Percentiles rank a stretch among this genome's conserved stretches.
Conservation (phyloP, 2,113 vertebrate species). For the Ancistrus triradiatus region DNA sequence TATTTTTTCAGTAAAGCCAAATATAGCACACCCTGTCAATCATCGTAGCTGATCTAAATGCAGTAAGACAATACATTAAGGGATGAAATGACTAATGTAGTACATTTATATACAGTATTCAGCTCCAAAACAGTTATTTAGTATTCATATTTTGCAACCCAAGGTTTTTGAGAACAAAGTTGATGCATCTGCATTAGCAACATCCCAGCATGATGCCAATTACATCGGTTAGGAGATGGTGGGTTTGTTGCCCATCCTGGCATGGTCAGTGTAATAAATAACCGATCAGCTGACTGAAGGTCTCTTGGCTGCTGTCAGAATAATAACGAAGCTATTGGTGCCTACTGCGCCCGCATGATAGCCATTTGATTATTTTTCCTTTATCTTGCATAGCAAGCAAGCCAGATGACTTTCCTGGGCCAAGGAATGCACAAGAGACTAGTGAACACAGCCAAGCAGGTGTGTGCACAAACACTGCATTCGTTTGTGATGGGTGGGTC, state of each 20-base stretch:
- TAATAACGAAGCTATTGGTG: slow-evolving; percentile 76
- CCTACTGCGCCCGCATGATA: slow-evolving; percentile 68
- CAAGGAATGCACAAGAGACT: slow-evolving; percentile 52
- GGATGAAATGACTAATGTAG: too few species aligned
- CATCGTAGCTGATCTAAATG: too few species aligned
- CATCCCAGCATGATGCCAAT: slow-evolving; percentile 75
- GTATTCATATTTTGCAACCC: not conserved
- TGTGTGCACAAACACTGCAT: not conserved
- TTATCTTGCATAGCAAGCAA: slow-evolving; percentile 48
- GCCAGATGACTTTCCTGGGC: slow-evolving; percentile 45
- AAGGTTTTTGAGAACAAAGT: slow-evolving; percentile 22
- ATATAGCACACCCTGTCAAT: too few species aligned
- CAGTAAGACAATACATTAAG: too few species aligned
- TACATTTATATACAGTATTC: too few species aligned
- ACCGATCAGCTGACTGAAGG: slow-evolving; percentile 68
- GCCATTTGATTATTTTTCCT: slow-evolving; percentile 56
- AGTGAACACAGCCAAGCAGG: slow-evolving; percentile 1
- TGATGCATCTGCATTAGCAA: slow-evolving; percentile 62
- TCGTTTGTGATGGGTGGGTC: not conserved
- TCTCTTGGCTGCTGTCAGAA: slow-evolving; percentile 66
- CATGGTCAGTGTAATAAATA: slow-evolving; percentile 66
- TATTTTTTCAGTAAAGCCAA: not conserved
- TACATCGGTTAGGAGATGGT: slow-evolving; percentile 71
- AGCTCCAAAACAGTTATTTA: too few species aligned
- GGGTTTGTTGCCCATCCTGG: slow-evolving; percentile 66